Conservation (phyloP, 1,140 invertebrate species). For the Drosophila persimilis region DNA sequence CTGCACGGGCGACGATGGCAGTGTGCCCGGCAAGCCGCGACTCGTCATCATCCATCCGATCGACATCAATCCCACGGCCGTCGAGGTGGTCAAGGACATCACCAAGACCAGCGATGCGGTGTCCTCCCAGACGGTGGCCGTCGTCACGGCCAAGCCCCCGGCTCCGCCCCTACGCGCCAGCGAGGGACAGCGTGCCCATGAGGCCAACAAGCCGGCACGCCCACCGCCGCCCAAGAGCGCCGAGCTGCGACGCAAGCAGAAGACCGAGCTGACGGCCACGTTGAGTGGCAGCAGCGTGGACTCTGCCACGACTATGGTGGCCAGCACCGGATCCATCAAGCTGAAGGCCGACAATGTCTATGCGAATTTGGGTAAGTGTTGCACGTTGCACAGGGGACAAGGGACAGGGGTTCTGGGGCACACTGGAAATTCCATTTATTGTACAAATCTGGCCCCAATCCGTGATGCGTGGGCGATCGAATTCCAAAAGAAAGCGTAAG, state of each 20-base stretch:
- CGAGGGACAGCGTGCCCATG: conserved; percentile 82
- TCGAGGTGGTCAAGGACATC: conserved; percentile 89
- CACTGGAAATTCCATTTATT: conserved; percentile 11
- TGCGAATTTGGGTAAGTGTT: conserved; percentile 87
- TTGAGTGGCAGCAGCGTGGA: conserved; percentile 65
- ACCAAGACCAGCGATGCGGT: conserved; percentile 78
- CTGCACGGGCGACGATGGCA: conserved; percentile 67
- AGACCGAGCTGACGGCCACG: conserved; percentile 72
- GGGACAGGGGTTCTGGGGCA: not conserved
- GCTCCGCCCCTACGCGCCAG: conserved; percentile 83
- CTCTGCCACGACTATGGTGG: conserved; percentile 12
- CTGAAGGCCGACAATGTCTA: conserved; percentile 88
- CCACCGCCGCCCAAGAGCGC: conserved; percentile 89
- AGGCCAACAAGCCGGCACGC: conserved; percentile 87
- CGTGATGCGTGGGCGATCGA: conserved; percentile 35
- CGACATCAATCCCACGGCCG: conserved; percentile 90
- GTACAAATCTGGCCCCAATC: conserved; percentile 19
- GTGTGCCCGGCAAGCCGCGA: conserved; percentile 85
- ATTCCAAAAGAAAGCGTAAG: conserved; percentile 66
- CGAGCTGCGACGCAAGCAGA: conserved; percentile 86
- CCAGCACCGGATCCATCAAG: conserved; percentile 67
- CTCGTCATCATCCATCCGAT: conserved; percentile 94
- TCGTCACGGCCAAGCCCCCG: conserved; percentile 84
- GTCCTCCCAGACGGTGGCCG: conserved; percentile 76
- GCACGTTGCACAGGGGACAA: not conserved